Base-by-base conservation (phyloP, 2,888 invertebrate species). In the Dolichopus griseipennis region DNA sequence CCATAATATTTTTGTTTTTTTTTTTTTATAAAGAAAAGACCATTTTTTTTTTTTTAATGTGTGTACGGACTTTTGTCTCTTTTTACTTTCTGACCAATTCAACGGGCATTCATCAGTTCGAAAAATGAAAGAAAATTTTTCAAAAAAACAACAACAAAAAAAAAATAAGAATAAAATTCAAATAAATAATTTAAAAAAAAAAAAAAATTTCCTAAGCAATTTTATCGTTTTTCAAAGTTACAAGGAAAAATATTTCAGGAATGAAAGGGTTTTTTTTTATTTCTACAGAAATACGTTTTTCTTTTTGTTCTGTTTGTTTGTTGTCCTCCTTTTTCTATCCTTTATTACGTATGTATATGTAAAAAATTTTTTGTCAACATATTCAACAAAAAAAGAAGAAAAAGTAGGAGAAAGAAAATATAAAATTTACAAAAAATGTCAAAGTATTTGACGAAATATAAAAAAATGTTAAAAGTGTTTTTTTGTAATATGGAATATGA, bases 91-190 rank as follows among this genome's bases (percentile, higher is more conserved):
- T 52, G 52, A 52, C 52, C 52, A 52, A 52, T 52, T 52, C 52
- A 52, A 52, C 52, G 52, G 8, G n/a, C 52, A 52, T 52, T 52
- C 52, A 52, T 52, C 52, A 52, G n/a, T n/a, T n/a, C n/a, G n/a
- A n/a, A n/a, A 41, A 41, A 41, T 41, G 41, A 41, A 41, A 41
- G 41, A 41, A 41, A 41, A 41, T 5, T 41, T 41, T 41, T 2
- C 41, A 27, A 27, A 2, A 27, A 27, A 5, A 41, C 3, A 41
- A 27, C 41, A 27, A 27, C 27, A 27, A 27, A 5, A 41, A 41
- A 41, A 27, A 27, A 27, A 27, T 27, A 27, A 27, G 5, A 27
- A 27, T 27, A 27, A 27, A 27, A n/a, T n/a, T n/a, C n/a, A n/a
- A n/a, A n/a, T n/a, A n/a, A n/a, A n/a, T n/a, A n/a, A n/a, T 34